phyloP scores from a whole-genome alignment of 35 echinoderm and acorn worm species.

The Acanthaster planci region DNA sequence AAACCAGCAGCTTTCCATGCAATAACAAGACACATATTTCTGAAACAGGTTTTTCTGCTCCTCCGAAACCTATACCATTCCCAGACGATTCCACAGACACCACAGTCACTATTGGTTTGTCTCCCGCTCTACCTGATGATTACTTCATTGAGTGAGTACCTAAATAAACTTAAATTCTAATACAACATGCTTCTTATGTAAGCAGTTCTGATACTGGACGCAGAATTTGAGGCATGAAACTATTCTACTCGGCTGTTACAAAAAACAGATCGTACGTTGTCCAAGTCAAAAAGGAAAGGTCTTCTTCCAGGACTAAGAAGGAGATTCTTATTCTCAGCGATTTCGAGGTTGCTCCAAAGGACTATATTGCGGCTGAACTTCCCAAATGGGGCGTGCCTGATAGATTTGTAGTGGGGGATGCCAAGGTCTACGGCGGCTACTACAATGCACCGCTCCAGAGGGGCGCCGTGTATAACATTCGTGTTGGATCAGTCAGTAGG shows the following conservation, averaged over 20 bases:
- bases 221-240: too few species aligned
- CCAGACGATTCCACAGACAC: neutral
- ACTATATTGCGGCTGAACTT: slow-evolving; percentile 63
- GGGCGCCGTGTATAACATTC: slow-evolving; percentile 51
- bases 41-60: neutral
- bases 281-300: neutral
- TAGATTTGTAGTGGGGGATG: slow-evolving; percentile 59
- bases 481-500: slow-evolving; percentile 44
- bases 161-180: neutral
- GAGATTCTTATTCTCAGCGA: neutral
- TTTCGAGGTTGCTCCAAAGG: slow-evolving; percentile 22
- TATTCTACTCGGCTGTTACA: too few species aligned
- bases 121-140: neutral
- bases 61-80: neutral
- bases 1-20: too few species aligned
- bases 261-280: neutral
- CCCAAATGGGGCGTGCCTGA: slow-evolving; percentile 31
- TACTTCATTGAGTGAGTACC: neutral
- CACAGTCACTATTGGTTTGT: neutral
- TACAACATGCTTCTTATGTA: too few species aligned
- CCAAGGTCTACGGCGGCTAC: slow-evolving; percentile 55
- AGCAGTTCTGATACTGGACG: too few species aligned
- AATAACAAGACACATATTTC: neutral
- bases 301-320: neutral
- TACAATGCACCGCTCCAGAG: slow-evolving; percentile 65